Evolutionary conservation across 2,113 vertebrate species (phyloP).

Genomic region (Aphyosemion australe): DNA sequence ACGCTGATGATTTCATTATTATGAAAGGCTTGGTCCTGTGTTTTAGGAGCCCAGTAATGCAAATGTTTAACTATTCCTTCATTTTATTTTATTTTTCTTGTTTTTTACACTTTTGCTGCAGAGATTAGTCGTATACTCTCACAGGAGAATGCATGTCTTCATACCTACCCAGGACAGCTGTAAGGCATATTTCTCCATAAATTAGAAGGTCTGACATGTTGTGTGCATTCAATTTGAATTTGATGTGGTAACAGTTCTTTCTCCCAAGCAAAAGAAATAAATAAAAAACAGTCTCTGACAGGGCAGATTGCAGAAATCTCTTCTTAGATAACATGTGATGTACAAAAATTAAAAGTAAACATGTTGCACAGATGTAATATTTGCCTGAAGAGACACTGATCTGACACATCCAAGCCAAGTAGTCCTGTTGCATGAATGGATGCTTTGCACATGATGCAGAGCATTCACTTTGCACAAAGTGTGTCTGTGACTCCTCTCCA

Average conservation of each 20-base stretch:
- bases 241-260: slow-evolving; percentile 23
- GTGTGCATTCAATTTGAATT: slow-evolving; percentile 42
- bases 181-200: slow-evolving; percentile 47
- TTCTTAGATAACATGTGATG: neutral
- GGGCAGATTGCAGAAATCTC: neutral
- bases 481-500: no score
- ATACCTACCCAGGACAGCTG: slow-evolving; percentile 20
- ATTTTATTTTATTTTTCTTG: neutral
- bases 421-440: neutral
- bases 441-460: slow-evolving; percentile 4
- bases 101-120: neutral
- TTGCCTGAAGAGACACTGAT: neutral
- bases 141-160: slow-evolving; percentile 11
- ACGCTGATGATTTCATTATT: neutral
- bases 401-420: slow-evolving; percentile 3
- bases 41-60: neutral
- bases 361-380: neutral
- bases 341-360: slow-evolving; percentile 14
- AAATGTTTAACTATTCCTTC: neutral
- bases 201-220: slow-evolving; percentile 30
- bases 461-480: slow-evolving; percentile 14
- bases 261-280: neutral
- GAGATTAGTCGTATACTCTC: slow-evolving; percentile 3
- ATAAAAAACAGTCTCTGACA: slow-evolving; percentile 6
- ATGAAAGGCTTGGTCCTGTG: neutral